These are phyloP conservation scores for Trissonchulus sp. DNA, from an alignment of 2,888 invertebrate genomes.

Conservation along the genomic window DNA sequence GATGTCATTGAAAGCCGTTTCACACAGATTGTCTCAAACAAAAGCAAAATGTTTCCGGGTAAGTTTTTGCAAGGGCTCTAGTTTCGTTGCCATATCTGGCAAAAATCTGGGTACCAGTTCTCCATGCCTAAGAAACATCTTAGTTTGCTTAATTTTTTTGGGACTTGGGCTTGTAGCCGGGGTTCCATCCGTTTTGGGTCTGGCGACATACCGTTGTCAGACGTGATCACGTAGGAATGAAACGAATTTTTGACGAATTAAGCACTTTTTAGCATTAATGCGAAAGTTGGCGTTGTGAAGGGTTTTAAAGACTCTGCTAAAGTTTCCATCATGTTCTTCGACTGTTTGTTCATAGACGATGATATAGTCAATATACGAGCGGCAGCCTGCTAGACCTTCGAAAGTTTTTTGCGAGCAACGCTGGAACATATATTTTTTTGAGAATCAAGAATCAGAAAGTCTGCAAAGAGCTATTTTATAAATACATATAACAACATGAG, in stretches of 20 bases:
- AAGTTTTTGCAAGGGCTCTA: not conserved
- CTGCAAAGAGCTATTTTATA: no score
- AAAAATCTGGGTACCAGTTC: constrained; percentile 11
- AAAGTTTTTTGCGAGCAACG: not conserved
- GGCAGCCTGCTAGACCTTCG: not conserved
- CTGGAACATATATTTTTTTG: no score
- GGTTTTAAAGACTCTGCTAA: constrained; percentile 33
- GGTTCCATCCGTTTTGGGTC: not conserved
- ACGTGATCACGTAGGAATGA: not conserved
- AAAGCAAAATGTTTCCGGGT: constrained; percentile 7
- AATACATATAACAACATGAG: no score
- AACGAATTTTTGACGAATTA: not conserved
- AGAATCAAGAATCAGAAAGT: no score
- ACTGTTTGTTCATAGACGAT: not conserved
- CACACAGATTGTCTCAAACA: not conserved
- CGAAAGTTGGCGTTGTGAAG: not conserved
- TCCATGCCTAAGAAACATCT: constrained; percentile 15
- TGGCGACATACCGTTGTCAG: not conserved
- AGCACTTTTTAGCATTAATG: not conserved
- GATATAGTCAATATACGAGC: not conserved
- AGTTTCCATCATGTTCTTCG: constrained; percentile 37
- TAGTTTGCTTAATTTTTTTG: constrained; percentile 11
- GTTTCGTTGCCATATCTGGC: not conserved
- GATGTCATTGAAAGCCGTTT: not conserved
- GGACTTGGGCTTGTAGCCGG: not conserved